Evolutionary conservation across 1,140 invertebrate species (phyloP).

Genomic region (Coptotermes formosanus): DNA sequence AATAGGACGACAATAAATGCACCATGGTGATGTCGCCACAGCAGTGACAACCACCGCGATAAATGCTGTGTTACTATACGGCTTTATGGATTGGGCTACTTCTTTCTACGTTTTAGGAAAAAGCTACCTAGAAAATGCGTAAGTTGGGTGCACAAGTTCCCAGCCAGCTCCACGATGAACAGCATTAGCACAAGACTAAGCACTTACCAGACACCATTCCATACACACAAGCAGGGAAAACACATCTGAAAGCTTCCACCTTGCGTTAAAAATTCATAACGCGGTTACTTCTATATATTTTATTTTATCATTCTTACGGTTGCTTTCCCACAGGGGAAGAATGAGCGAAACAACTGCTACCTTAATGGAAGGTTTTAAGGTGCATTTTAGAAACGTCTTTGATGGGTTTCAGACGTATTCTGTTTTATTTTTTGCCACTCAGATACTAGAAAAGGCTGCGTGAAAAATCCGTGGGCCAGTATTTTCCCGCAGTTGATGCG

Average conservation of each 20-base stretch:
- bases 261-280: background rate
- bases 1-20: too few relatives aligned
- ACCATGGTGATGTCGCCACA: too few relatives aligned
- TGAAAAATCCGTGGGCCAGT: background rate
- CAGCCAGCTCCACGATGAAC: background rate
- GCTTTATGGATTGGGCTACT: too few relatives aligned
- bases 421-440: background rate
- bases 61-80: too few relatives aligned
- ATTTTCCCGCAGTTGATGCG: background rate
- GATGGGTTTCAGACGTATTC: background rate
- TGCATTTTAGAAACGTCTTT: background rate
- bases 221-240: background rate
- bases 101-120: too few relatives aligned
- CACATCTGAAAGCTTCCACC: background rate
- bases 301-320: constrained; percentile 1
- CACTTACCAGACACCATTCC: background rate
- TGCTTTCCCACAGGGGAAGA: too few relatives aligned
- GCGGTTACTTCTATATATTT: background rate
- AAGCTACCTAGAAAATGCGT: too few relatives aligned
- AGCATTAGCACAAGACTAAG: constrained; percentile 12
- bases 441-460: too few relatives aligned
- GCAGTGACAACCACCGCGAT: too few relatives aligned
- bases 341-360: background rate
- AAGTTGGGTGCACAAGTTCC: too few relatives aligned
- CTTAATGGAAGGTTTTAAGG: constrained; percentile 19